Base-by-base conservation (phyloP, 1,140 invertebrate species). In the Gonatopus flavifemur region DNA sequence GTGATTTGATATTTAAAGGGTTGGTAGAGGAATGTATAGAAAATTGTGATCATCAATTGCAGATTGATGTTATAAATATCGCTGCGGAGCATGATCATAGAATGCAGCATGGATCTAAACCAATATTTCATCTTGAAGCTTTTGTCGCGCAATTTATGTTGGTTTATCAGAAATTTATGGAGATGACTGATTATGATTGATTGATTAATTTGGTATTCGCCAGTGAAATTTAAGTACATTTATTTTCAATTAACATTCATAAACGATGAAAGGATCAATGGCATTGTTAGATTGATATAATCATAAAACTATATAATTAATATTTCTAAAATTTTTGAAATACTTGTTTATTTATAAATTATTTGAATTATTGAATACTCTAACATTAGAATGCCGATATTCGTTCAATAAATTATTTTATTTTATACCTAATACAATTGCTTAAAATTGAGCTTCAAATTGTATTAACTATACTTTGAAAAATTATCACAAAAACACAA, bases 101-200 rank as follows among this genome's bases (percentile, higher is more conserved):
- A 49, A 87, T 98, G 81, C 86, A 89, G 59, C 80, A 87, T 35
- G 95, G 96, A 12, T 90, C 88, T 49, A 98, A 98, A 78, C 83
- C 88, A n/a, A 97, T 98, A 61, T 96, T 95, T 65, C 95, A 99
- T 75, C 80, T 99, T 28, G 96, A 99, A 80, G 94, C 94, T 13
- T 98, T 98, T 83, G 87, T 96, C 45, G 94, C 93, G 3, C 90
- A 91, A 58, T 98, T 97, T 74, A 98, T 98, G 96, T 84, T 86
- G 18, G 86, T 96, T 56, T 98, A 97, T 74, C 93, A 92, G 61
- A 85, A 86, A 61, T 93, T 89, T 72, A 81, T 93, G 52, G 87
- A 90, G 65, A 4, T 13, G 13, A n/a, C n/a, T n/a, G n/a, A n/a
- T n/a, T n/a, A n/a, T n/a, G n/a, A n/a, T n/a, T n/a, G n/a, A n/a